A percentile compares a stretch with the other conserved stretches of the same genome.
These are phyloP conservation scores for Euschistus heros DNA, from an alignment of 1,140 invertebrate species.

Conservation along the genomic window DNA sequence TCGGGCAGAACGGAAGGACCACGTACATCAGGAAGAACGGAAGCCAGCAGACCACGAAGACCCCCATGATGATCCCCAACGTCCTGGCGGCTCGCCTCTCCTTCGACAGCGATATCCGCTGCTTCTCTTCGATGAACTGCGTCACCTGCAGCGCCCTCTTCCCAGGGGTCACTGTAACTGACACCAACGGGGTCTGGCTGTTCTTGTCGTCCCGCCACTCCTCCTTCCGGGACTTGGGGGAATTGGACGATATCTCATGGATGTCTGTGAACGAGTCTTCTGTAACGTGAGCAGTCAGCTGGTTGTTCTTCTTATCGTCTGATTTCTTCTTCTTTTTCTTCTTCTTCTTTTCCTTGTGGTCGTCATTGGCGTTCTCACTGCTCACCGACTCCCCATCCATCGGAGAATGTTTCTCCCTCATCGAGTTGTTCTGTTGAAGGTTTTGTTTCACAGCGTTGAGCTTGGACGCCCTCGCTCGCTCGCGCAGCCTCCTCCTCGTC, in stretches of 20 bases:
- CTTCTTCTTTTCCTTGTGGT: slow-evolving; percentile 39
- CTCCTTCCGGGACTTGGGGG: slow-evolving; percentile 27
- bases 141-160: slow-evolving; percentile 44
- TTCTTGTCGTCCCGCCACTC: slow-evolving; percentile 30
- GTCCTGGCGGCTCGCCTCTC: slow-evolving; percentile 85
- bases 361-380: slow-evolving; percentile 59
- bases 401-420: slow-evolving; percentile 34
- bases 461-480: slow-evolving; percentile 68
- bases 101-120: slow-evolving; percentile 82
- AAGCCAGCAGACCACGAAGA: slow-evolving; percentile 92
- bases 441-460: slow-evolving; percentile 46
- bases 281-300: slow-evolving; percentile 44
- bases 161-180: slow-evolving; percentile 28
- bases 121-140: slow-evolving; percentile 87
- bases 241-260: slow-evolving; percentile 30
- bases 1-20: slow-evolving; percentile 72
- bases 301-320: slow-evolving; percentile 41
- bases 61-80: slow-evolving; percentile 87
- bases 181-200: slow-evolving; percentile 36
- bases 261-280: slow-evolving; percentile 54
- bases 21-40: slow-evolving; percentile 95
- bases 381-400: slow-evolving; percentile 63
- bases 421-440: slow-evolving; percentile 22
- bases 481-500: slow-evolving; percentile 65
- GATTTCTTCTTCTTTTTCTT: slow-evolving; percentile 33